These are phyloP conservation scores for Spea multiplicata DNA, from an alignment of 2,113 vertebrate species.

Conservation along the genomic window DNA sequence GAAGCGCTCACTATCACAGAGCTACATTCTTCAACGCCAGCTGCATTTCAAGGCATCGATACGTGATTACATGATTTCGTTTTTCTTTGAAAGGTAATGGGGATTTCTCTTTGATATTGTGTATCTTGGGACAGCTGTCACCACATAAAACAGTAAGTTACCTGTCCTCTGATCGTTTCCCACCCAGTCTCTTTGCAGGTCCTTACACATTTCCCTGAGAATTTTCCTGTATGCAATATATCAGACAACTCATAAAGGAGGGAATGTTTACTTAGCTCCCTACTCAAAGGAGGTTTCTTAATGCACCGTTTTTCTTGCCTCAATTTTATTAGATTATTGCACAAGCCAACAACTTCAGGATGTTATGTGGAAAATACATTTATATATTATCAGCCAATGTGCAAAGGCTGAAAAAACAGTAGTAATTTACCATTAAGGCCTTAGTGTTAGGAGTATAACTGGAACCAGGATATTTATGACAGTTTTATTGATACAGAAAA, in stretches of 20 bases:
- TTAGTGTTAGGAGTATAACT: too few relatives aligned
- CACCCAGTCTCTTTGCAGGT: background rate
- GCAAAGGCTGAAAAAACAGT: too few relatives aligned
- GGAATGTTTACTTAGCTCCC: constrained; percentile 24
- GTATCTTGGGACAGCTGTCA: background rate
- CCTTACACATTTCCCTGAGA: constrained; percentile 1
- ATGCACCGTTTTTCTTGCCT: constrained; percentile 5
- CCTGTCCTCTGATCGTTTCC: constrained; percentile 5
- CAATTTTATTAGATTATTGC: constrained; percentile 16
- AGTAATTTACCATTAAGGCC: too few relatives aligned
- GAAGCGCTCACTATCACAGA: too few relatives aligned
- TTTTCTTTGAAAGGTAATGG: background rate
- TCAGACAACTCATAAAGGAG: constrained; percentile 13
- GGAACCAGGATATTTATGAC: too few relatives aligned
- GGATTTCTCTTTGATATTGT: constrained; percentile 13
- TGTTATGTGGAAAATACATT: too few relatives aligned
- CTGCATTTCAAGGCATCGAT: too few relatives aligned
- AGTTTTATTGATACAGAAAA: too few relatives aligned
- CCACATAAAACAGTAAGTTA: constrained; percentile 18
- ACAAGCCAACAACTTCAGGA: background rate
- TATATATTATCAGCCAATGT: too few relatives aligned
- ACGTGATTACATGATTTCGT: too few relatives aligned
- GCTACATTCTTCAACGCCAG: too few relatives aligned
- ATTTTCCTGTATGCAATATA: constrained; percentile 6
- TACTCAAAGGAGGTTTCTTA: background rate